A percentile compares a stretch with the other conserved stretches of the same genome.
phyloP scores from a whole-genome alignment of 1,140 invertebrate species.

The Vanessa tameamea region DNA sequence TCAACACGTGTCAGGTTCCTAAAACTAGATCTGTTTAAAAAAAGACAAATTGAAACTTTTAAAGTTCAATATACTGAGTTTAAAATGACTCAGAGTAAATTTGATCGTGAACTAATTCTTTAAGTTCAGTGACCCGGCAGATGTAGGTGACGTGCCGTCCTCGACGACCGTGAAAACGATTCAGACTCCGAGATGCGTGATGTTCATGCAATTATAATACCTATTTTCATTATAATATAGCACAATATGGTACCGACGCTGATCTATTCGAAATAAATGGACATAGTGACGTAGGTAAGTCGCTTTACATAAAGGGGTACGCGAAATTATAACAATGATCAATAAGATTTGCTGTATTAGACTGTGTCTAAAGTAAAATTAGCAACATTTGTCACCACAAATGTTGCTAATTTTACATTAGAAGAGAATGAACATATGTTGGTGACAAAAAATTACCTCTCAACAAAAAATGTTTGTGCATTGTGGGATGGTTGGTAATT shows the following conservation, averaged over 20 bases:
- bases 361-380: too few relatives aligned
- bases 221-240: not conserved
- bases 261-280: not conserved
- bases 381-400: too few relatives aligned
- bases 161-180: conserved; percentile 32
- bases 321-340: conserved; percentile 1
- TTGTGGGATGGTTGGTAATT: too few relatives aligned
- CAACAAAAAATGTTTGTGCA: too few relatives aligned
- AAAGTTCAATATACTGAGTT: conserved; percentile 4
- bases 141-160: conserved; percentile 35
- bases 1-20: not conserved
- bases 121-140: conserved; percentile 30
- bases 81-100: conserved; percentile 6
- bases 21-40: not conserved
- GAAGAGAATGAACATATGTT: too few relatives aligned
- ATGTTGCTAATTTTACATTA: too few relatives aligned
- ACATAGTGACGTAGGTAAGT: not conserved
- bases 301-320: not conserved
- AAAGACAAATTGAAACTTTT: not conserved
- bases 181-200: conserved; percentile 9
- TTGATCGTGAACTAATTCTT: conserved; percentile 33
- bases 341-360: not conserved
- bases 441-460: too few relatives aligned
- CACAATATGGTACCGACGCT: not conserved
- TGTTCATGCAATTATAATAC: not conserved